Evolutionary conservation across 1,140 invertebrate genomes (phyloP).

Genomic region (Ceratina japonica): DNA sequence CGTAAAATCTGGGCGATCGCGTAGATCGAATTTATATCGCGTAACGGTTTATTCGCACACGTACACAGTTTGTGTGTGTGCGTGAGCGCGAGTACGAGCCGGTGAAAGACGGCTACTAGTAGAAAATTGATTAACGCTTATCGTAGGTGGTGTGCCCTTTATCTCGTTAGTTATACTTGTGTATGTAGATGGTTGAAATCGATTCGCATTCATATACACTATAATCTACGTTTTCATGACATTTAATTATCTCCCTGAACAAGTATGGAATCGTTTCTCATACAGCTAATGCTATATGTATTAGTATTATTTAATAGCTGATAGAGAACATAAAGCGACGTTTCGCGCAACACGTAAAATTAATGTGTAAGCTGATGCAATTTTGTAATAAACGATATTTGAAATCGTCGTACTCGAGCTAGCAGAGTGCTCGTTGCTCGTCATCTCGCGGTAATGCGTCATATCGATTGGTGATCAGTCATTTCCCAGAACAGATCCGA

Average conservation of each 20-base stretch:
- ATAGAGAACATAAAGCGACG: neutral
- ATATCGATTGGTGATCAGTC: no score
- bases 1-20: neutral
- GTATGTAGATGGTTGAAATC: constrained; percentile 2
- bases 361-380: constrained; percentile 17
- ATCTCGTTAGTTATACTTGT: constrained; percentile 13
- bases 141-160: neutral
- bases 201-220: constrained; percentile 16
- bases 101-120: neutral
- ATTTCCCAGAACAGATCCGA: neutral
- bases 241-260: neutral
- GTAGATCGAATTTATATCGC: constrained; percentile 9
- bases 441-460: no score
- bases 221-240: no score
- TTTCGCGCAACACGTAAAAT: neutral
- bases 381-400: constrained; percentile 29
- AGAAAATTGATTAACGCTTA: constrained; percentile 13
- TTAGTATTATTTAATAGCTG: constrained; percentile 5
- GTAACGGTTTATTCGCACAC: neutral
- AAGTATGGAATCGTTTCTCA: no score
- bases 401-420: neutral
- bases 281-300: neutral
- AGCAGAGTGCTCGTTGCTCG: neutral
- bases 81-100: neutral
- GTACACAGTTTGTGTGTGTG: neutral